These are phyloP conservation scores for Penaeus monodon DNA, from an alignment of 2,888 invertebrate genomes.

Conservation along the genomic window DNA sequence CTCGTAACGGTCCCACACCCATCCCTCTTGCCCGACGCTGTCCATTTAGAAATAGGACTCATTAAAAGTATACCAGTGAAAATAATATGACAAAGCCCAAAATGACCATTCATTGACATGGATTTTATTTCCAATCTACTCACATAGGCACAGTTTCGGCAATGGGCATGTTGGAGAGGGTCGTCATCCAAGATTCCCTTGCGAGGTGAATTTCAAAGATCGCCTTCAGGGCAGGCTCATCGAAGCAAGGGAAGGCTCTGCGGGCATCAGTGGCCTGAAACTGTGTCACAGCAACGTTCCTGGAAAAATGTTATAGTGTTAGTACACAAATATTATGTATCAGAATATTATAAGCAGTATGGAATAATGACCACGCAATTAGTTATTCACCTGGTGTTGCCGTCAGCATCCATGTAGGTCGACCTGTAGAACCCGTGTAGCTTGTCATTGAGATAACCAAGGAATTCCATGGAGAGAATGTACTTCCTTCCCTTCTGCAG, in stretches of 20 bases:
- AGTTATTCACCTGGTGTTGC: conserved; percentile 75
- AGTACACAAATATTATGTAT: background rate
- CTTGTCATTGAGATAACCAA: conserved; percentile 81
- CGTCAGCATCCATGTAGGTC: conserved; percentile 79
- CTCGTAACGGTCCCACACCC: too few relatives aligned
- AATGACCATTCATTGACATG: too few relatives aligned
- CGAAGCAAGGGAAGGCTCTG: conserved; percentile 87
- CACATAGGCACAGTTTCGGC: conserved; percentile 4
- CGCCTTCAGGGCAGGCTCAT: conserved; percentile 79
- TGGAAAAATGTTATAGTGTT: conserved; percentile 41
- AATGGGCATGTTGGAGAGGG: conserved; percentile 78
- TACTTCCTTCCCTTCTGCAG: conserved; percentile 75
- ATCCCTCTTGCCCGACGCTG: too few relatives aligned
- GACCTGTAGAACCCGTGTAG: conserved; percentile 87
- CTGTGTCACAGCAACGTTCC: conserved; percentile 70
- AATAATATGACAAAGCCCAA: too few relatives aligned
- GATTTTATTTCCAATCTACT: background rate
- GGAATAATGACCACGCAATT: too few relatives aligned
- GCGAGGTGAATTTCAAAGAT: conserved; percentile 76
- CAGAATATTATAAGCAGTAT: conserved; percentile 63
- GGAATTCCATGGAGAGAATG: conserved; percentile 77
- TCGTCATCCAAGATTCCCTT: conserved; percentile 79
- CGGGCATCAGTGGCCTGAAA: conserved; percentile 69
- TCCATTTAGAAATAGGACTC: too few relatives aligned
- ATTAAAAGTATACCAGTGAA: too few relatives aligned